Conservation (phyloP, 2,797 vertebrate genomes). For the Phoxinus dragarum region DNA sequence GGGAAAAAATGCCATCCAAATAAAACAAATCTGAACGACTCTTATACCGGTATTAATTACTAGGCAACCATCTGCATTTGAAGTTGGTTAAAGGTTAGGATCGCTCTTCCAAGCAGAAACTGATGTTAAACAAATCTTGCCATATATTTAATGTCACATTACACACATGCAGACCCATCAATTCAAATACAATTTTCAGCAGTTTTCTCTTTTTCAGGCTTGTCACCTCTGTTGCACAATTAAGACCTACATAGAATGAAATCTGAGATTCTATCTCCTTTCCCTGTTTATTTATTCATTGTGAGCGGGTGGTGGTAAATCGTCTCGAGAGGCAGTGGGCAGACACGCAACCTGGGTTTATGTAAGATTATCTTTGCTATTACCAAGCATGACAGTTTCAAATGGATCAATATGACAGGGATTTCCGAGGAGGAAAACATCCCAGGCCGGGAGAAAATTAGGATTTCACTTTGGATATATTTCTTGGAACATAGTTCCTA, state of each 20-base stretch:
- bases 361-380: slow-evolving; percentile 75
- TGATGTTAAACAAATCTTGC: not conserved
- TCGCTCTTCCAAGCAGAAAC: not conserved
- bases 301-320: slow-evolving; percentile 72
- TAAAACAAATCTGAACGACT: not conserved
- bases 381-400: slow-evolving; percentile 63
- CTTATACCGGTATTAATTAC: not conserved
- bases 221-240: slow-evolving; percentile 55
- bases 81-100: not conserved
- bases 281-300: slow-evolving; percentile 78
- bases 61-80: not conserved
- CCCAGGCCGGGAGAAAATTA: slow-evolving; percentile 17
- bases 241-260: slow-evolving; percentile 55
- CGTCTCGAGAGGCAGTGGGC: slow-evolving; percentile 65
- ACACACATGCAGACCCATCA: not conserved
- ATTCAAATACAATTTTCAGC: not conserved
- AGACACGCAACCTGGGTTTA: slow-evolving; percentile 68
- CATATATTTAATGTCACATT: not conserved
- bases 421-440: slow-evolving; percentile 64
- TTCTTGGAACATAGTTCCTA: not conserved
- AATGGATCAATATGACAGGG: slow-evolving; percentile 70
- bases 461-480: slow-evolving; percentile 41
- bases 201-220: slow-evolving; percentile 35
- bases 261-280: slow-evolving; percentile 65
- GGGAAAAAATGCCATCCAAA: not conserved